phyloP scores from a whole-genome alignment of 2,797 vertebrate species.

The Galagoides demidoff region DNA sequence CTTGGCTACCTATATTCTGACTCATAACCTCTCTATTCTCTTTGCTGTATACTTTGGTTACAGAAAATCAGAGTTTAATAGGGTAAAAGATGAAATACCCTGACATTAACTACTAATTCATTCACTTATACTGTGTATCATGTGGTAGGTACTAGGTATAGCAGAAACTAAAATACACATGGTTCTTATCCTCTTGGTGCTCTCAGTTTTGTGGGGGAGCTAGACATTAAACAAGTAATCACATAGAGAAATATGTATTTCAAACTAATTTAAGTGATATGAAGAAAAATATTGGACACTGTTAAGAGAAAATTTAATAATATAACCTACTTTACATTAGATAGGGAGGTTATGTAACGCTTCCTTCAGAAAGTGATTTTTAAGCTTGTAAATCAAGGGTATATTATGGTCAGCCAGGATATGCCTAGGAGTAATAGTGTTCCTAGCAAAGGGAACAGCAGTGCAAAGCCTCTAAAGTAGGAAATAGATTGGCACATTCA shows the following conservation, averaged over 20 bases:
- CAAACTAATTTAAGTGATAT: not conserved
- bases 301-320: not conserved
- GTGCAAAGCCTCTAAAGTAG: not conserved
- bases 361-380: slow-evolving; percentile 17
- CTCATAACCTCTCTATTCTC: not conserved
- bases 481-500: not conserved
- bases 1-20: not conserved
- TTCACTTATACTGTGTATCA: not conserved
- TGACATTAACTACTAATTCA: not conserved
- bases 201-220: not conserved
- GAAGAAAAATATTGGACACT: slow-evolving; percentile 27
- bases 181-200: not conserved
- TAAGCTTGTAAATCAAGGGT: slow-evolving; percentile 1
- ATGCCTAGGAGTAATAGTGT: not conserved
- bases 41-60: not conserved
- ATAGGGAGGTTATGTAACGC: not conserved
- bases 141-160: not conserved
- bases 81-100: not conserved
- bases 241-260: not conserved
- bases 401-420: not conserved
- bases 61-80: not conserved
- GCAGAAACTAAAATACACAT: not conserved
- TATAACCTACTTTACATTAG: not conserved
- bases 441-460: not conserved
- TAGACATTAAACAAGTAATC: not conserved